Evolutionary conservation across 2,113 vertebrate species (phyloP).

Genomic region (Corythaixoides concolor): DNA sequence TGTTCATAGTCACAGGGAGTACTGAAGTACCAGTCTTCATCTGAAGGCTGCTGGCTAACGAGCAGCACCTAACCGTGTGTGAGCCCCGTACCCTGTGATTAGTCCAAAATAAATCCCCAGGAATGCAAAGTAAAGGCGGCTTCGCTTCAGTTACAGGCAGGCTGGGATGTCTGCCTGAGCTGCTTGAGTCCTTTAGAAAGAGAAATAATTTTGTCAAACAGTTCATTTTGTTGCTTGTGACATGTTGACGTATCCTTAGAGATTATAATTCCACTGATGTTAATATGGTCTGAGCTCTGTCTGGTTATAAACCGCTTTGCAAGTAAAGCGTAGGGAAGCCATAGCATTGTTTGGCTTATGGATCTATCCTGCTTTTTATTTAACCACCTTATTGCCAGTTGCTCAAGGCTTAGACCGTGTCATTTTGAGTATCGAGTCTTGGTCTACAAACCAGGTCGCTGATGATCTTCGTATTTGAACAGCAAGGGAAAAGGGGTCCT

Average conservation of each 20-base stretch:
- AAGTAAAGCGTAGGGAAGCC: not conserved
- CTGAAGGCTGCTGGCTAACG: not conserved
- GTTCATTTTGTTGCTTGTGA: not conserved
- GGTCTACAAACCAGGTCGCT: not conserved
- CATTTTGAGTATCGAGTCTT: not conserved
- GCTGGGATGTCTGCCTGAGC: not conserved
- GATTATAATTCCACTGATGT: not conserved
- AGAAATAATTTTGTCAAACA: not conserved
- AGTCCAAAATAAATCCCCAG: not conserved
- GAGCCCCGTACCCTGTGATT: not conserved
- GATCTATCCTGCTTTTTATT: not conserved
- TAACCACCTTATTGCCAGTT: not conserved
- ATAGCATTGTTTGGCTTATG: not conserved
- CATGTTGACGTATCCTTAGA: not conserved
- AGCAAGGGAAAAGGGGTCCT: not conserved
- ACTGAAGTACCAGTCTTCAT: not conserved
- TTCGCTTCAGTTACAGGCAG: not conserved
- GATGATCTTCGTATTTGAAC: not conserved
- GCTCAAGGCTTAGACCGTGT: not conserved
- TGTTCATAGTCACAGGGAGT: not conserved
- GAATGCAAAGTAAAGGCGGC: not conserved
- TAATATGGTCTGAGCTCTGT: not conserved
- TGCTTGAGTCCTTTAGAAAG: not conserved
- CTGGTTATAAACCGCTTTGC: not conserved
- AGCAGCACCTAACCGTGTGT: not conserved